Percentiles rank a stretch among this genome's conserved stretches.
Evolutionary conservation across 2,797 vertebrate species (phyloP).

Genomic region (Adrianichthys oophorus): DNA sequence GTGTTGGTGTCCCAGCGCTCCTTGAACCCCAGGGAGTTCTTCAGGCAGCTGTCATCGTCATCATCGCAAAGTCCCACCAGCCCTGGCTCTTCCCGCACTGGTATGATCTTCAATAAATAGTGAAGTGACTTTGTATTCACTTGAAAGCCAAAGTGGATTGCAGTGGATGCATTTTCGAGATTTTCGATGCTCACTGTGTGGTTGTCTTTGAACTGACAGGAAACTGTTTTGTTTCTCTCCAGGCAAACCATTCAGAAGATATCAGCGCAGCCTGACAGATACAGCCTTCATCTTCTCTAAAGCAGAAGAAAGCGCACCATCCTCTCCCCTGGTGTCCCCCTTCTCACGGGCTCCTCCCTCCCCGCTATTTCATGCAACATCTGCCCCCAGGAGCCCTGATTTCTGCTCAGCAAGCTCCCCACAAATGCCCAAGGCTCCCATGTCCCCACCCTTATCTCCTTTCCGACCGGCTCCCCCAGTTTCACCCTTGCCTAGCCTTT

Average conservation of each 20-base stretch:
- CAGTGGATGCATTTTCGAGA: neutral
- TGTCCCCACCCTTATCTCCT: constrained; percentile 61
- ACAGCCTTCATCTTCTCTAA: constrained; percentile 84
- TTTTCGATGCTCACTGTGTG: neutral
- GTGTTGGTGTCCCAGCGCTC: constrained; percentile 81
- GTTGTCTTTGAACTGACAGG: constrained; percentile 2
- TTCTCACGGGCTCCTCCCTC: constrained; percentile 70
- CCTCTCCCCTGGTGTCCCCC: constrained; percentile 73
- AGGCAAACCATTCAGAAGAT: constrained; percentile 81
- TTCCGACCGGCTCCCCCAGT: constrained; percentile 37
- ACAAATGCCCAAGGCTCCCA: constrained; percentile 33
- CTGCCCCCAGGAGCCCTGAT: constrained; percentile 66
- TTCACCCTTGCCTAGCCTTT: constrained; percentile 36
- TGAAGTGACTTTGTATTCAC: neutral
- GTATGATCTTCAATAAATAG: constrained; percentile 44
- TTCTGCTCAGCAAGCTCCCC: constrained; percentile 61
- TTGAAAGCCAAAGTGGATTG: neutral
- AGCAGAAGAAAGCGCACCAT: constrained; percentile 56
- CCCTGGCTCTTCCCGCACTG: constrained; percentile 70
- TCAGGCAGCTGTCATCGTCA: constrained; percentile 79
- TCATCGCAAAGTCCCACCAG: constrained; percentile 70
- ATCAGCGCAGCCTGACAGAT: constrained; percentile 89
- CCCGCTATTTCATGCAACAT: constrained; percentile 45
- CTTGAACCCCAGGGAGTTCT: constrained; percentile 84
- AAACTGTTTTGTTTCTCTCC: constrained; percentile 17